These are phyloP conservation scores for Rhea americana DNA, from an alignment of 2,113 vertebrate genomes.

Conservation along the genomic window DNA sequence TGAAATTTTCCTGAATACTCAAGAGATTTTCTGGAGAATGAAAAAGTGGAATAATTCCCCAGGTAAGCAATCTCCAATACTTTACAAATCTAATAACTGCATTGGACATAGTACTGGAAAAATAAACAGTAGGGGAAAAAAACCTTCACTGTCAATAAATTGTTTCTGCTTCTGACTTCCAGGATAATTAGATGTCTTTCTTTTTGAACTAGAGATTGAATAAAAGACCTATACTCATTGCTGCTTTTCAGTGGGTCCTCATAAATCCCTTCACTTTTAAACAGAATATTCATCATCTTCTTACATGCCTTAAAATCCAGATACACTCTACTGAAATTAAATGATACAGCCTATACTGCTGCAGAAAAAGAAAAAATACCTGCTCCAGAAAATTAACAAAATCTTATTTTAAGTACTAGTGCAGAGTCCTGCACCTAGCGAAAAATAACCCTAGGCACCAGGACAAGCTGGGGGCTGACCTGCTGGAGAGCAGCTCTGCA, in stretches of 20 bases:
- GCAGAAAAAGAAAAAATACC: not conserved
- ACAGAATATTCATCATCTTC: not conserved
- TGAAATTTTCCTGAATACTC: conserved; percentile 7
- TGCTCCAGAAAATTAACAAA: not conserved
- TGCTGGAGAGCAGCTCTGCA: too few relatives aligned
- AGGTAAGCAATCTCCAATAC: conserved; percentile 10
- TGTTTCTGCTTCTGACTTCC: not conserved
- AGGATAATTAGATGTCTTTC: not conserved
- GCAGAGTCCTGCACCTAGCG: too few relatives aligned
- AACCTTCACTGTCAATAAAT: not conserved
- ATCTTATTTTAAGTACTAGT: not conserved
- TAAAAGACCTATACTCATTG: not conserved
- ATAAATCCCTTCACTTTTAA: not conserved
- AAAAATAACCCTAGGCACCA: too few relatives aligned
- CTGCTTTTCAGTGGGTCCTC: not conserved
- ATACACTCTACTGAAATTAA: not conserved
- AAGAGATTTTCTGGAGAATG: conserved; percentile 24
- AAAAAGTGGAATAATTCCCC: conserved; percentile 16
- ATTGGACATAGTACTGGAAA: not conserved
- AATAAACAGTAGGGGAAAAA: not conserved
- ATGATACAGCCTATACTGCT: not conserved
- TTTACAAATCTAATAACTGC: conserved; percentile 21
- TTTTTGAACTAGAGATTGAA: not conserved
- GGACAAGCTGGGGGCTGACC: too few relatives aligned
- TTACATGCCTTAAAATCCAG: not conserved